These are phyloP conservation scores for Darevskia nairensis DNA, from an alignment of 2,797 vertebrate species.

Conservation along the genomic window DNA sequence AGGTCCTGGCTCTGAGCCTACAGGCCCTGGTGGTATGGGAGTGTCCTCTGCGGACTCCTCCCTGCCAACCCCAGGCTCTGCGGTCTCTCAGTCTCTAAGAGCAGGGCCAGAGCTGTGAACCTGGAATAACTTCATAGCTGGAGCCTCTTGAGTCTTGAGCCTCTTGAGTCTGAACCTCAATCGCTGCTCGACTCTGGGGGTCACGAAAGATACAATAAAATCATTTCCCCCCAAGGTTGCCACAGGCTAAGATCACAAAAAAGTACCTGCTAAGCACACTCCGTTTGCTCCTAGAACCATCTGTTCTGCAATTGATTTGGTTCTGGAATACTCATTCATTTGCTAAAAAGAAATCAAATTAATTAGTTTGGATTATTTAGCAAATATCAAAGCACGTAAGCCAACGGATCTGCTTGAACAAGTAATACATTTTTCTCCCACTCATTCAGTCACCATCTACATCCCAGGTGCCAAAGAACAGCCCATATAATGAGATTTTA, in stretches of 20 bases:
- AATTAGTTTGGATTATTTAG: constrained; percentile 29
- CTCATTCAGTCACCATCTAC: not conserved
- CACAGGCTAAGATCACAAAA: constrained; percentile 17
- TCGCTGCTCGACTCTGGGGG: too few relatives aligned
- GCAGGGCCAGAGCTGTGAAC: too few relatives aligned
- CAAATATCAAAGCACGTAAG: not conserved
- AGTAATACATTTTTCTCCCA: not conserved
- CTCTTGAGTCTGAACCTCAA: too few relatives aligned
- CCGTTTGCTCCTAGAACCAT: constrained; percentile 88
- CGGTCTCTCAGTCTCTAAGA: too few relatives aligned
- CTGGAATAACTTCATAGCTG: too few relatives aligned
- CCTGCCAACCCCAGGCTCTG: too few relatives aligned
- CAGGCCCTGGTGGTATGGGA: too few relatives aligned
- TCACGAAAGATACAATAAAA: too few relatives aligned
- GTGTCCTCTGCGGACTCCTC: too few relatives aligned
- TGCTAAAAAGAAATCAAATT: constrained; percentile 78
- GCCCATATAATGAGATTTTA: too few relatives aligned
- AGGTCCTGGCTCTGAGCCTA: too few relatives aligned
- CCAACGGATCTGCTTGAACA: not conserved
- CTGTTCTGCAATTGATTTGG: constrained; percentile 93
- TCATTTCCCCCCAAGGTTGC: not conserved
- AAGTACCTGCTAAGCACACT: constrained; percentile 84
- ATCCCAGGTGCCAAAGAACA: not conserved
- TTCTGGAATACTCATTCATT: constrained; percentile 93
- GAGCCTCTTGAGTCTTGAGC: too few relatives aligned